phyloP scores from a whole-genome alignment of 2,888 invertebrate genomes.

The Julus scanicus region DNA sequence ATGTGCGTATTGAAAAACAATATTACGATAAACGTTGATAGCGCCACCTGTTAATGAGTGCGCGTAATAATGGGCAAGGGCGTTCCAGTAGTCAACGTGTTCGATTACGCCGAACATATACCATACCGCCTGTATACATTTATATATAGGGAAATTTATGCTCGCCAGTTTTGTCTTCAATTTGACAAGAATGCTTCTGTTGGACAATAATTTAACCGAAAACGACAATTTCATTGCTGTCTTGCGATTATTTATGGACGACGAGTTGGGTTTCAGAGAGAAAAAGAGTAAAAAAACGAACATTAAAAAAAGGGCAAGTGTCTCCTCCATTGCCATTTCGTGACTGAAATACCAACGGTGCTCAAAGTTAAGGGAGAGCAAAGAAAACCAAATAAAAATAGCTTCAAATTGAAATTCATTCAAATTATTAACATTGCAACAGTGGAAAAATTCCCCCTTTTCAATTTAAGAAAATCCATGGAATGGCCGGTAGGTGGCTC shows the following conservation, averaged over 20 bases:
- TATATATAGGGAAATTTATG: constrained; percentile 10
- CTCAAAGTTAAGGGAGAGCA: not conserved
- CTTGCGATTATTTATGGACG: constrained; percentile 4
- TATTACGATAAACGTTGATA: too few species aligned
- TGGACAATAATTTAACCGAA: constrained; percentile 28
- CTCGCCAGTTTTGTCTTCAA: constrained; percentile 35
- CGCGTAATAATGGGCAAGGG: not conserved
- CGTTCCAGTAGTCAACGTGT: not conserved
- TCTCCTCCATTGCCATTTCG: constrained; percentile 11
- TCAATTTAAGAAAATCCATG: not conserved
- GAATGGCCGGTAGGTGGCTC: not conserved
- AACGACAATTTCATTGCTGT: constrained; percentile 39
- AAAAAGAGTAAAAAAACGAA: not conserved
- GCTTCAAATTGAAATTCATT: not conserved
- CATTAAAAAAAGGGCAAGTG: constrained; percentile 38
- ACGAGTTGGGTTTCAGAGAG: not conserved
- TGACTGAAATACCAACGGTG: not conserved
- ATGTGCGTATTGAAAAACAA: too few species aligned
- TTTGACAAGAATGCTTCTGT: constrained; percentile 38
- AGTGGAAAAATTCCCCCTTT: not conserved
- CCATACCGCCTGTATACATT: not conserved
- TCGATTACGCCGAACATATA: not conserved
- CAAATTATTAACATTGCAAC: not conserved
- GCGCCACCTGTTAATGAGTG: too few species aligned
- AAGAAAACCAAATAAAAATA: not conserved